Percentiles rank a stretch among this genome's conserved stretches.
Evolutionary conservation across 2,113 vertebrate species (phyloP).

Genomic region (Hipposideros armiger): DNA sequence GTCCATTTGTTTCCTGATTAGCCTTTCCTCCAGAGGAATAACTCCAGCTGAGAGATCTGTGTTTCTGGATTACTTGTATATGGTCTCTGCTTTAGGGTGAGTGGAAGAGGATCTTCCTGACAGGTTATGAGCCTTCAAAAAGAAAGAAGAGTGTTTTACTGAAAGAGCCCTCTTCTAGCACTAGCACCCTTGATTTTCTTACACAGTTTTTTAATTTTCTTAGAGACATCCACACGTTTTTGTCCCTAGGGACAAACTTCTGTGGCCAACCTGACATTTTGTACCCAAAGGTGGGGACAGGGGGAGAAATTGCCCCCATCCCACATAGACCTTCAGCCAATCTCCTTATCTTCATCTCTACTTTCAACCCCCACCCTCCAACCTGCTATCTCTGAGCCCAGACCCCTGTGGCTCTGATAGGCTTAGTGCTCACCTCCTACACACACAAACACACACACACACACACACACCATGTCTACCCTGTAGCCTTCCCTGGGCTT

Average conservation of each 20-base stretch:
- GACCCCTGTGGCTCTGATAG: not conserved
- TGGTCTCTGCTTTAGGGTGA: not conserved
- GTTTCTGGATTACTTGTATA: not conserved
- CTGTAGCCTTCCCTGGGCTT: not conserved
- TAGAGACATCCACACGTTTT: not conserved
- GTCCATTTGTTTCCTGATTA: not conserved
- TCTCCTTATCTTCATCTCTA: not conserved
- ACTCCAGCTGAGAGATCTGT: not conserved
- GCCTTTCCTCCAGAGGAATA: not conserved
- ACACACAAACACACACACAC: not conserved
- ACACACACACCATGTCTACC: not conserved
- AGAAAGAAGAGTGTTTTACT: not conserved
- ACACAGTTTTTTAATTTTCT: not conserved
- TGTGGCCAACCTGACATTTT: not conserved
- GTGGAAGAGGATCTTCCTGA: not conserved
- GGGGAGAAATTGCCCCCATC: not conserved
- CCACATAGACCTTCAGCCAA: not conserved
- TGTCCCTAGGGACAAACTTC: not conserved
- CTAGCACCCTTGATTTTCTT: not conserved
- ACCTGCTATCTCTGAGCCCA: not conserved
- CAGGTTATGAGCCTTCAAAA: not conserved
- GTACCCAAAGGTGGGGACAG: not conserved
- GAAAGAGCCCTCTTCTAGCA: not conserved
- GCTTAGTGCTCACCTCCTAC: not conserved
- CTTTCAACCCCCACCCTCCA: not conserved